These are phyloP conservation scores for Thrips palmi DNA, from an alignment of 1,140 invertebrate species.

Conservation along the genomic window DNA sequence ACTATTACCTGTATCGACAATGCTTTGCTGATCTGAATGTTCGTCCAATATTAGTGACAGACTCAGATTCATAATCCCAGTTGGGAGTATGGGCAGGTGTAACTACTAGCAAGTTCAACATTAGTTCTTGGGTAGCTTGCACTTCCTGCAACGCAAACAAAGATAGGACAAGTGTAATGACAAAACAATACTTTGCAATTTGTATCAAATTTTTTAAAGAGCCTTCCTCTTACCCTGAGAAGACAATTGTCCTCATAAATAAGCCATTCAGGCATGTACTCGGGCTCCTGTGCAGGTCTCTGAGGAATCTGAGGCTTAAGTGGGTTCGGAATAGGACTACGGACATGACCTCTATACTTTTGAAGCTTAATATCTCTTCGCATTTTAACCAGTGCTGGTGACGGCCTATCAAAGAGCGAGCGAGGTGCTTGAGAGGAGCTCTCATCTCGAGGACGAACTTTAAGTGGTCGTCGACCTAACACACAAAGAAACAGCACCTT, in stretches of 20 bases:
- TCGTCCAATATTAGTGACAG: conserved; percentile 64
- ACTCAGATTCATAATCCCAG: conserved; percentile 88
- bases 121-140: conserved; percentile 62
- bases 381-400: conserved; percentile 55
- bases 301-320: conserved; percentile 29
- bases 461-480: conserved; percentile 35
- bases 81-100: conserved; percentile 76
- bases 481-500: conserved; percentile 12
- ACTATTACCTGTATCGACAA: conserved; percentile 51
- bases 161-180: background rate
- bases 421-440: conserved; percentile 63
- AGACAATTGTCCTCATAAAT: conserved; percentile 79
- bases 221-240: conserved; percentile 29
- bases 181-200: background rate
- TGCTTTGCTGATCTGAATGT: conserved; percentile 75
- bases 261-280: conserved; percentile 62
- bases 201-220: background rate
- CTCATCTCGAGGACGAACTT: too few species aligned
- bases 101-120: conserved; percentile 54
- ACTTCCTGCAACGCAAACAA: conserved; percentile 41
- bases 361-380: conserved; percentile 56
- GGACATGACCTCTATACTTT: conserved; percentile 42
- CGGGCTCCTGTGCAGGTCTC: conserved; percentile 39
- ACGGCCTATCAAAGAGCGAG: conserved; percentile 74
- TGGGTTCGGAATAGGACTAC: conserved; percentile 35